Evolutionary conservation across 64 coral and sea anemone species (phyloP).

Genomic region (Stylophora pistillata): DNA sequence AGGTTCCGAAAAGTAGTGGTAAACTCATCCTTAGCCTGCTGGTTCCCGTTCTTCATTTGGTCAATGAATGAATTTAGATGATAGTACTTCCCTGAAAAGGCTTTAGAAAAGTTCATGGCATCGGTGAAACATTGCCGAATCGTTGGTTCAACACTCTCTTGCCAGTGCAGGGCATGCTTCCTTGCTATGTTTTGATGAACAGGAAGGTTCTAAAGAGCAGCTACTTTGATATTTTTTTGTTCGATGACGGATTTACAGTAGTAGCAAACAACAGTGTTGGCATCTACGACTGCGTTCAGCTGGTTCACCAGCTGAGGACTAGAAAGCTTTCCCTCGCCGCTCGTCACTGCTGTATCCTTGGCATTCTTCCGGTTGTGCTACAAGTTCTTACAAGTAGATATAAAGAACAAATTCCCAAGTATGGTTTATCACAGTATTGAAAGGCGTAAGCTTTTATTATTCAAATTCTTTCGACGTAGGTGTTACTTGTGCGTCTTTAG

Average conservation of each 20-base stretch:
- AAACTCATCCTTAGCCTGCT: constrained; percentile 48
- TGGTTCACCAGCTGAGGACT: constrained; percentile 18
- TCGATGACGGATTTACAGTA: constrained; percentile 49
- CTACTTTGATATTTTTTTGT: constrained; percentile 58
- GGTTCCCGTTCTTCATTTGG: constrained; percentile 29
- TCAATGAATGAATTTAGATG: constrained; percentile 31
- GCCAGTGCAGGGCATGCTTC: constrained; percentile 62
- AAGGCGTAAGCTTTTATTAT: too few species aligned
- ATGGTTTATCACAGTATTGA: too few species aligned
- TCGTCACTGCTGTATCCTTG: not conserved
- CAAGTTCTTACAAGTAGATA: not conserved
- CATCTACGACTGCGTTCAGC: constrained; percentile 46
- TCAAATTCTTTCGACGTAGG: too few species aligned
- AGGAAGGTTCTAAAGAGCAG: constrained; percentile 42
- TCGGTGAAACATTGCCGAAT: constrained; percentile 26
- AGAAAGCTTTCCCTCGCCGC: constrained; percentile 34
- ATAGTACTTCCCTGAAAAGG: constrained; percentile 39
- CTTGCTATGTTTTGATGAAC: constrained; percentile 49
- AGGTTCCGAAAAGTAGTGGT: not conserved
- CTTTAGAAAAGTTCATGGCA: constrained; percentile 35
- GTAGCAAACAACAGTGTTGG: constrained; percentile 50
- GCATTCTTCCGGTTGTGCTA: not conserved
- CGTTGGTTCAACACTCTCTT: constrained; percentile 35
- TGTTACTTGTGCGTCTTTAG: too few species aligned
- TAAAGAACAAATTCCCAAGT: not conserved